Base-by-base conservation (phyloP, 1,140 invertebrate species). In the Aethina tumida region DNA sequence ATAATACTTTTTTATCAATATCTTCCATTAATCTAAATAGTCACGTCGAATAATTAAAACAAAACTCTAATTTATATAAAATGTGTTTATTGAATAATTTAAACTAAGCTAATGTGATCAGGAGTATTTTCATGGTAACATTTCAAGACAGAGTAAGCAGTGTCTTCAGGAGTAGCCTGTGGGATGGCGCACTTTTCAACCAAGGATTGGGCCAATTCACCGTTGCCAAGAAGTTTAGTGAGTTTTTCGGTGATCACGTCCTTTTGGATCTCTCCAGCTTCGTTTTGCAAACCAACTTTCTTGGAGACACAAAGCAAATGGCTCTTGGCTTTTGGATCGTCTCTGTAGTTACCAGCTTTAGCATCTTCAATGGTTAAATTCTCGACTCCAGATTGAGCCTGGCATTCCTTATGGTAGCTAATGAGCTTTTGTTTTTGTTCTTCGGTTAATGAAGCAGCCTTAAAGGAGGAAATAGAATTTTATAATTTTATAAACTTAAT, bases 371-470 rank as follows among this genome's bases (percentile, higher is more conserved):
- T 33, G 2, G 63, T 28, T 22, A 63, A 58, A 2, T 55, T 36
- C 19, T 58, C 60, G 0, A 63, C 60, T 3, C 61, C 59, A 0
- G 59, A 53, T 32, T 63, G 47, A 0, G 52, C 36, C 2, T 65
- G 42, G 41, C 68, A 71, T 38, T 68, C 64, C 2, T 57, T 51
- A 43, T 59, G 56, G 42, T 67, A 60, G 34, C 62, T 62, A 52
- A 65, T 65, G n/a, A 70, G 43, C 39, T 67, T 69, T 39, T 65
- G 62, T 41, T 66, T 69, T 53, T 70, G 65, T 39, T 69, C 67
- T 20, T 70, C 66, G 3, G 64, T n/a, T 4, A 32, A n/a, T n/a
- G n/a, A n/a, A n/a, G n/a, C n/a, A n/a, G n/a, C n/a, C n/a, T n/a
- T n/a, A n/a, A n/a, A n/a, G n/a, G n/a, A n/a, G n/a, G n/a, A n/a